Percentiles rank a stretch among this genome's conserved stretches.
Evolutionary conservation across 2,113 vertebrate genomes (phyloP).

Genomic region (Crocuta crocuta): DNA sequence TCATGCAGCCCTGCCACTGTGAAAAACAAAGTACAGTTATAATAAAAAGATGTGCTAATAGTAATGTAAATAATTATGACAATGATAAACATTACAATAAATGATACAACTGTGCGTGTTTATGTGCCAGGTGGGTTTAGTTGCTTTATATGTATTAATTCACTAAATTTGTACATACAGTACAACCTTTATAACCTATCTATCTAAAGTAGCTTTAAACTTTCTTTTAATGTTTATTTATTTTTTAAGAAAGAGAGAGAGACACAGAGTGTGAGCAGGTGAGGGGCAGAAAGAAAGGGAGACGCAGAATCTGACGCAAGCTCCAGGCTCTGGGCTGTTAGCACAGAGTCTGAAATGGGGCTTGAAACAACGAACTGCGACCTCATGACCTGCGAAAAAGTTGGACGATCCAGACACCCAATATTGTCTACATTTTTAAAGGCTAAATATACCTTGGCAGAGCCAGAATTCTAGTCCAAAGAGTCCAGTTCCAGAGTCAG

Average conservation of each 20-base stretch:
- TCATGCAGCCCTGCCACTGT: background rate
- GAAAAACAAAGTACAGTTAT: background rate
- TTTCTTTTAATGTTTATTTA: too few relatives aligned
- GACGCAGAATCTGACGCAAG: too few relatives aligned
- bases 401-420: too few relatives aligned
- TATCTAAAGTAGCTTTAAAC: background rate
- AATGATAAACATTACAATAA: background rate
- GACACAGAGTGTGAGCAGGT: too few relatives aligned
- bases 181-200: background rate
- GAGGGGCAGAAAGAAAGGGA: too few relatives aligned
- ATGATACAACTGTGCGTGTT: background rate
- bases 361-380: too few relatives aligned
- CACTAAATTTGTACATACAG: background rate
- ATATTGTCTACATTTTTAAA: background rate
- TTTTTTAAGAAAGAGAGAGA: too few relatives aligned
- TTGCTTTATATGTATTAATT: background rate
- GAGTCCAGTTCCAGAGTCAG: background rate
- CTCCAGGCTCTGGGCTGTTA: too few relatives aligned
- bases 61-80: background rate
- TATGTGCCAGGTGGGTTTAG: background rate
- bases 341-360: too few relatives aligned
- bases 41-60: background rate
- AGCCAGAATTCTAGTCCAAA: background rate
- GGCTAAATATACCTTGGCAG: background rate
- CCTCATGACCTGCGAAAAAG: too few relatives aligned